Evolutionary conservation across 2,113 vertebrate species (phyloP).

Genomic region (Laterallus jamaicensis): DNA sequence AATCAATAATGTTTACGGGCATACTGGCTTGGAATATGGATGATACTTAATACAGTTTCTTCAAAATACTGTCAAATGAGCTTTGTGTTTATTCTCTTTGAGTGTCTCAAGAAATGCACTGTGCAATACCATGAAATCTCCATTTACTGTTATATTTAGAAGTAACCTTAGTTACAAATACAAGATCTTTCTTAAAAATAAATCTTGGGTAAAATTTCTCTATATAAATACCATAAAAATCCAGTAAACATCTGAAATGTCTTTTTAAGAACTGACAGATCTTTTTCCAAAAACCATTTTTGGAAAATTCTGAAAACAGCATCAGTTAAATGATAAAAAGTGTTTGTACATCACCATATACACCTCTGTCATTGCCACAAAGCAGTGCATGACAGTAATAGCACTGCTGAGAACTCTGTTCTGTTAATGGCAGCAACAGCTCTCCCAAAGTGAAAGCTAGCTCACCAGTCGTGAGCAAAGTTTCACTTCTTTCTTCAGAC

Average conservation of each 20-base stretch:
- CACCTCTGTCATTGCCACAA: not conserved
- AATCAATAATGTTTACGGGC: not conserved
- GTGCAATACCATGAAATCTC: not conserved
- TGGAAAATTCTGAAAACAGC: not conserved
- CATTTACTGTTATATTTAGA: not conserved
- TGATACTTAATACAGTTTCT: not conserved
- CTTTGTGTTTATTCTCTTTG: not conserved
- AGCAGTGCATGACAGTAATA: not conserved
- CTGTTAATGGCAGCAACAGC: not conserved
- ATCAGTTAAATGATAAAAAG: not conserved
- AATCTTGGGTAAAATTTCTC: not conserved
- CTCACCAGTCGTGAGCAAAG: not conserved
- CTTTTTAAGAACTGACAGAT: not conserved
- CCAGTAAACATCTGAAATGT: not conserved
- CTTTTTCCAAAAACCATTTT: not conserved
- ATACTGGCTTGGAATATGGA: not conserved
- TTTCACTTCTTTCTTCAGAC: not conserved
- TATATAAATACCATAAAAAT: not conserved
- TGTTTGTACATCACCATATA: not conserved
- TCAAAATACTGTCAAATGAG: not conserved
- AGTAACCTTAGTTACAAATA: not conserved
- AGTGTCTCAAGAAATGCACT: not conserved
- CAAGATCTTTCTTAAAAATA: not conserved
- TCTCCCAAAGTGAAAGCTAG: not conserved
- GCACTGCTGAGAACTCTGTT: not conserved